These are phyloP conservation scores for Furnarius figulus DNA, from an alignment of 2,113 vertebrate genomes.

Conservation along the genomic window DNA sequence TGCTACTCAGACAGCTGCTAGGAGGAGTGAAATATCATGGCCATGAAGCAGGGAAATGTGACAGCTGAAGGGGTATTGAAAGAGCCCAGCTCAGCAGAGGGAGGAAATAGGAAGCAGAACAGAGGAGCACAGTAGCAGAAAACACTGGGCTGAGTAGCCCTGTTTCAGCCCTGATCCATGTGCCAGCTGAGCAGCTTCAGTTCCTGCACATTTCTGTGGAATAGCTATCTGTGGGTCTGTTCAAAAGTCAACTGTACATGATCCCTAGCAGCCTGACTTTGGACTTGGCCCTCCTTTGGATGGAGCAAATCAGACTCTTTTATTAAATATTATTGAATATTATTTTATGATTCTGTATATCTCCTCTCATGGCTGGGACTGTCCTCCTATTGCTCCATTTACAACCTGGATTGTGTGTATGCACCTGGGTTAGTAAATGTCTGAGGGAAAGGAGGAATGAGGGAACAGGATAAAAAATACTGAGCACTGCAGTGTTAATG, in stretches of 20 bases:
- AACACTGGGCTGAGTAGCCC: neutral
- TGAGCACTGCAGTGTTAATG: neutral
- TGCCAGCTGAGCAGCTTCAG: neutral
- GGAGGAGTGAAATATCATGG: rapidly evolving
- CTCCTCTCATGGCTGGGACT: neutral
- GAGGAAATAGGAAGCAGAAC: neutral
- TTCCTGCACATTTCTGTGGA: neutral
- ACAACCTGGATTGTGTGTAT: neutral
- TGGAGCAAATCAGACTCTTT: neutral
- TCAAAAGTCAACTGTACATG: neutral
- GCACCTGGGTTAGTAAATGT: neutral
- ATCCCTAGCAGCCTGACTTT: neutral
- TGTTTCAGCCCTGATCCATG: neutral
- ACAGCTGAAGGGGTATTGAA: neutral
- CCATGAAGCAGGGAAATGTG: neutral
- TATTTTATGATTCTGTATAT: neutral
- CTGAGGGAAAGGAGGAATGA: neutral
- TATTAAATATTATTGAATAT: neutral
- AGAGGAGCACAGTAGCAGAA: neutral
- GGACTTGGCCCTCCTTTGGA: neutral
- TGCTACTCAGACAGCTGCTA: neutral
- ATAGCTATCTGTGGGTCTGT: neutral
- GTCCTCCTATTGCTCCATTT: neutral
- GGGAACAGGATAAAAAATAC: neutral
- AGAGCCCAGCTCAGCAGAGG: neutral